Percentiles rank a stretch among this genome's conserved stretches.
These are phyloP conservation scores for Neodiprion lecontei DNA, from an alignment of 1,140 invertebrate genomes.

Conservation along the genomic window DNA sequence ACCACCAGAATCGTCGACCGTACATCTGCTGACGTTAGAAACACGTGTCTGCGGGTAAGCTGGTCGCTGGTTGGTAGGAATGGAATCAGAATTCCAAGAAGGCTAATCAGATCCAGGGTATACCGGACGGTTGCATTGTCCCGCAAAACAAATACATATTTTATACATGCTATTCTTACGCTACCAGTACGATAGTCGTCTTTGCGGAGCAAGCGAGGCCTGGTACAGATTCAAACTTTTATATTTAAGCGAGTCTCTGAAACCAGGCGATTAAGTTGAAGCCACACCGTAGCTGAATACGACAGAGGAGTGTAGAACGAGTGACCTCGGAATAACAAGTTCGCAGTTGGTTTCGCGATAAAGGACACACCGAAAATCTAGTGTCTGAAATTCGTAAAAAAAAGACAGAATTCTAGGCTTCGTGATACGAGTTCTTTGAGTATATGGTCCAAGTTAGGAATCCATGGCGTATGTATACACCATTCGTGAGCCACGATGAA, in stretches of 20 bases:
- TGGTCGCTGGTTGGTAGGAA: background rate
- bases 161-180: slow-evolving; percentile 3
- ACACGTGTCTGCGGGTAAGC: background rate
- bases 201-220: background rate
- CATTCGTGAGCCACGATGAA: background rate
- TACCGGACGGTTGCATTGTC: slow-evolving; percentile 1
- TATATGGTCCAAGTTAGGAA: background rate
- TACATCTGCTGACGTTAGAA: background rate
- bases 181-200: slow-evolving; percentile 2
- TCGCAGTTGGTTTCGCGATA: background rate
- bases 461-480: background rate
- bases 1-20: background rate
- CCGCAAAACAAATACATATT: slow-evolving; percentile 3
- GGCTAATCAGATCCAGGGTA: slow-evolving; percentile 1
- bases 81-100: slow-evolving; percentile 5
- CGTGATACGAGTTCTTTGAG: background rate
- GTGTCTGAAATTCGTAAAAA: background rate
- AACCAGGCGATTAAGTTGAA: background rate
- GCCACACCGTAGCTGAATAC: background rate
- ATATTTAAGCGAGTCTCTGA: background rate
- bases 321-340: background rate
- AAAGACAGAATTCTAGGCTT: background rate
- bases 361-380: background rate
- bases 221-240: background rate
- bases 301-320: background rate